Conservation (phyloP, 2,113 vertebrate genomes). For the Drymodes brunneopygia region DNA sequence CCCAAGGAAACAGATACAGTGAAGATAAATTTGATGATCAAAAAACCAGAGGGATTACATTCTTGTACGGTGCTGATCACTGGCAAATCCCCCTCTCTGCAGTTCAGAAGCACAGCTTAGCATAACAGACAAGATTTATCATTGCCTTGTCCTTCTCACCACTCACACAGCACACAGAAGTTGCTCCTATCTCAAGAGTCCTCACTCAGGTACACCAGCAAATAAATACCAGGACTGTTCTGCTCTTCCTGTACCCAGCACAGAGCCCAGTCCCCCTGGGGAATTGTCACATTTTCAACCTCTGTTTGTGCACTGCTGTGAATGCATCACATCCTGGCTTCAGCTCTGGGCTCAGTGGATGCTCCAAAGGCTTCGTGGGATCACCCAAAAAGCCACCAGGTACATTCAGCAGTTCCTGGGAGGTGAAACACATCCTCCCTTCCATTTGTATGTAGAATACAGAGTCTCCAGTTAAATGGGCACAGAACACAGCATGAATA, state of each 20-base stretch:
- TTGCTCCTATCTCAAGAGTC: conserved; percentile 3
- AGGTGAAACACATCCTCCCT: not conserved
- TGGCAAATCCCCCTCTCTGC: conserved; percentile 42
- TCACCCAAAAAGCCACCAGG: not conserved
- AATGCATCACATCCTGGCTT: not conserved
- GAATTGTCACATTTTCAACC: not conserved
- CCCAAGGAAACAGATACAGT: conserved; percentile 17
- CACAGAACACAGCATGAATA: not conserved
- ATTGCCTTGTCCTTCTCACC: conserved; percentile 29
- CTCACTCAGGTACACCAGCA: not conserved
- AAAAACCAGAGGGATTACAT: conserved; percentile 29
- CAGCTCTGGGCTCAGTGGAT: not conserved
- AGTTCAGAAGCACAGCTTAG: conserved; percentile 30
- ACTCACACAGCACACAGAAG: not conserved
- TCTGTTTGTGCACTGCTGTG: not conserved
- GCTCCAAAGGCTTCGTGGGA: not conserved
- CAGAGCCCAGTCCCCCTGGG: not conserved
- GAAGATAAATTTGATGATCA: conserved; percentile 48
- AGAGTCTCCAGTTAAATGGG: not conserved
- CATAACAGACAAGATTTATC: conserved; percentile 43
- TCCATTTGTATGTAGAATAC: not conserved
- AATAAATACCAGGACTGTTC: not conserved
- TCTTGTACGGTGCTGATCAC: conserved; percentile 3
- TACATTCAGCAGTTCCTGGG: not conserved
- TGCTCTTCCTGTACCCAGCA: not conserved